phyloP scores from a whole-genome alignment of 2,797 vertebrate genomes.

The Anguilla pacifica region DNA sequence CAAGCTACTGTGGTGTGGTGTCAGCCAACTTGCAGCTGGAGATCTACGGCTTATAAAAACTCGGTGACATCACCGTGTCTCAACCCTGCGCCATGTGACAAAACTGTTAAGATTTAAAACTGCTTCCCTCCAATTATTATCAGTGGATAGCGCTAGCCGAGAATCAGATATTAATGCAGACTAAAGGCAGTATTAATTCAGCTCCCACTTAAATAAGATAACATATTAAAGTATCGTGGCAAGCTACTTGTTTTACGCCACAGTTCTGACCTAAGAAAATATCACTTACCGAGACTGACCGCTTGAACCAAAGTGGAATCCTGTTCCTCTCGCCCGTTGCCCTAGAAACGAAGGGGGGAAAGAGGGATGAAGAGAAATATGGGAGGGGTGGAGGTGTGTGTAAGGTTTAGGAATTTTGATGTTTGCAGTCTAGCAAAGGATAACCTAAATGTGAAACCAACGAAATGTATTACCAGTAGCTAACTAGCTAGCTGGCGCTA shows the following conservation, averaged over 20 bases:
- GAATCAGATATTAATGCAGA: neutral
- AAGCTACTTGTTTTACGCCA: neutral
- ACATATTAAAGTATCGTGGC: neutral
- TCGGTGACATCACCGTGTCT: neutral
- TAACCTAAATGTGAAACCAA: neutral
- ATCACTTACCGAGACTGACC: slow-evolving; percentile 16
- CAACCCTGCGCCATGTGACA: neutral
- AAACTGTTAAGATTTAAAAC: neutral
- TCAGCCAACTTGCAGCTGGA: neutral
- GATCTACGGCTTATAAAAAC: slow-evolving; percentile 1
- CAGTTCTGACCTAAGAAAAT: neutral
- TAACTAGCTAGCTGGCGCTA: slow-evolving; percentile 15
- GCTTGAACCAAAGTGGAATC: slow-evolving; percentile 15
- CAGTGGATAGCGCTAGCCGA: neutral
- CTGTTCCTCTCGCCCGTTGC: slow-evolving; percentile 18
- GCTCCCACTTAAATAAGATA: neutral
- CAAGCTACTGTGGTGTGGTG: neutral
- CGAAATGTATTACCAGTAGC: neutral
- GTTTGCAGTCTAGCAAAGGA: neutral
- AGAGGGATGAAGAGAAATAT: slow-evolving; percentile 16
- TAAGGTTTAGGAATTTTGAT: neutral
- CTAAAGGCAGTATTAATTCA: neutral
- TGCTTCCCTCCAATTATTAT: neutral
- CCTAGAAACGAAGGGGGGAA: slow-evolving; percentile 31
- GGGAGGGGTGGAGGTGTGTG: slow-evolving; percentile 1